Conservation (phyloP, 2,797 vertebrate species). For the Sparus aurata region DNA sequence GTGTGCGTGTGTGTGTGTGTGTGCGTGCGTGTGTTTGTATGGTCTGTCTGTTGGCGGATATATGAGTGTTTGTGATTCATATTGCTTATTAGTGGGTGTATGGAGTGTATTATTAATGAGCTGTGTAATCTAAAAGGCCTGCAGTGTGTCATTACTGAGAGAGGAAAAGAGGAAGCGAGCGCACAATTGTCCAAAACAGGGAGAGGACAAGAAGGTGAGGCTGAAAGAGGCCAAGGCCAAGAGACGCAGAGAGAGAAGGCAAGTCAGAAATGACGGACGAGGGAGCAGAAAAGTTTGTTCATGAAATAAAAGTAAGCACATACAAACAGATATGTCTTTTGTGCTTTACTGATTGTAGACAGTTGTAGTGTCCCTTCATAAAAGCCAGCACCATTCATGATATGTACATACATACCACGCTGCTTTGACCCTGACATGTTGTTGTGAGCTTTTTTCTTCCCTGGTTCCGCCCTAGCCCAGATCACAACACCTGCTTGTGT, state of each 20-base stretch:
- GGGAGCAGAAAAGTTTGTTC: not conserved
- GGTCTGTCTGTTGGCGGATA: conserved; percentile 30
- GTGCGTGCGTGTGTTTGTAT: conserved; percentile 12
- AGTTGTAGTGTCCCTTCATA: conserved; percentile 21
- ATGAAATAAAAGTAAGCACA: not conserved
- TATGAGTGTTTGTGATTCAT: conserved; percentile 57
- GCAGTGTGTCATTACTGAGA: conserved; percentile 53
- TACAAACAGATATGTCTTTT: not conserved
- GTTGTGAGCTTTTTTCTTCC: conserved; percentile 16
- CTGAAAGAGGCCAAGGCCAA: not conserved
- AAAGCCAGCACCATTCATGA: conserved; percentile 32
- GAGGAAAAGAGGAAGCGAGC: conserved; percentile 30
- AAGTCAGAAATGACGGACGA: not conserved
- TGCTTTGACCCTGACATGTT: conserved; percentile 33
- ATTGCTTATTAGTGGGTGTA: conserved; percentile 56
- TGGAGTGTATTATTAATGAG: conserved; percentile 62
- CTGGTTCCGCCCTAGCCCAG: conserved; percentile 18
- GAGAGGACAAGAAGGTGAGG: conserved; percentile 13
- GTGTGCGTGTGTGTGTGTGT: conserved; percentile 26
- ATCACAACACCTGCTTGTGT: conserved; percentile 47
- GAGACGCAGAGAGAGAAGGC: not conserved
- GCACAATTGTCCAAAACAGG: conserved; percentile 25
- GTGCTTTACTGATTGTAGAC: conserved; percentile 1
- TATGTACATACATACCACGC: conserved; percentile 2
- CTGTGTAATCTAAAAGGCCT: conserved; percentile 62